phyloP scores from a whole-genome alignment of 2,797 vertebrate genomes.

The Cephalopachus bancanus region DNA sequence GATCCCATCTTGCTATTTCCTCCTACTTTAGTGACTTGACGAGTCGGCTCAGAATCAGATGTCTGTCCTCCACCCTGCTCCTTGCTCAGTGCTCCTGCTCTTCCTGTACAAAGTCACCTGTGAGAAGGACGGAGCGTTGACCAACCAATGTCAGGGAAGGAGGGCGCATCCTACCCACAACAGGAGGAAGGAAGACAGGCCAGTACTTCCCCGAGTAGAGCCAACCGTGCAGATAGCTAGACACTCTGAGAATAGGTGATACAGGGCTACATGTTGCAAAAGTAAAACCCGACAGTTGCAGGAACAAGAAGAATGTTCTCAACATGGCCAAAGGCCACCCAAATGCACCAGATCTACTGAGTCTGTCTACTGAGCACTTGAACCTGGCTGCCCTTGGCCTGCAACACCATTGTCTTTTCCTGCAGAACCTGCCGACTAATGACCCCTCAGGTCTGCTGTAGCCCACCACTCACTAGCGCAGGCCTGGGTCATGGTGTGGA shows the following conservation, averaged over 20 bases:
- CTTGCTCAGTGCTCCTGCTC: not conserved
- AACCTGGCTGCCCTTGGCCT: not conserved
- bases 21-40: accelerated
- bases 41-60: accelerated
- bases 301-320: not conserved
- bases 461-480: not conserved
- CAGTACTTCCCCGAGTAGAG: not conserved
- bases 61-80: accelerated
- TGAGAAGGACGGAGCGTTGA: not conserved
- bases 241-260: not conserved
- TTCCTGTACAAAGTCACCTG: not conserved
- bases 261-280: not conserved
- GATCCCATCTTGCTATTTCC: not conserved
- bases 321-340: not conserved
- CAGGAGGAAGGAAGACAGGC: not conserved
- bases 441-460: not conserved
- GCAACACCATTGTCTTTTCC: accelerated
- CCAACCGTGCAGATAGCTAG: not conserved
- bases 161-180: not conserved
- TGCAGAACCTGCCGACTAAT: not conserved
- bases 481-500: not conserved
- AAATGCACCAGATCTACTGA: accelerated
- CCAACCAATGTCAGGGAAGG: not conserved
- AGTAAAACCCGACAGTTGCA: not conserved
- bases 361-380: not conserved